Conservation (phyloP, 2,797 vertebrate species). For the Sebastes minor region DNA sequence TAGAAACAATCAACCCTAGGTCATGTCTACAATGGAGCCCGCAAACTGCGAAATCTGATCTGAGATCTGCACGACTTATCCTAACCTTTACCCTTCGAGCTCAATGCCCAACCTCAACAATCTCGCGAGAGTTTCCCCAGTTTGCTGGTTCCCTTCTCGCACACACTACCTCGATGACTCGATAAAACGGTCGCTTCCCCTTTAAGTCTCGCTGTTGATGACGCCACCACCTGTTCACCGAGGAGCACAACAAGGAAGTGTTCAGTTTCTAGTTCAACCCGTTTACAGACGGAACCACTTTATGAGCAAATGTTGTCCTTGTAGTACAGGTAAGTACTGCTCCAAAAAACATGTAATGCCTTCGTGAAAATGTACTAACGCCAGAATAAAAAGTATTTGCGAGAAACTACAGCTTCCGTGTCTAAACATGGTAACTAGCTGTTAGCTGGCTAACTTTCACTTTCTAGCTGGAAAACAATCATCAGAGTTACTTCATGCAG, state of each 20-base stretch:
- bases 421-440: not conserved
- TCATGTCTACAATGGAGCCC: no score
- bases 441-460: not conserved
- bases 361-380: not conserved
- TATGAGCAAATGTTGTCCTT: constrained; percentile 14
- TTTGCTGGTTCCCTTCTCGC: no score
- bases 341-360: accelerated
- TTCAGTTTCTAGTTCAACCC: not conserved
- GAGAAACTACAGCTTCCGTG: not conserved
- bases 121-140: no score
- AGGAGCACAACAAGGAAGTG: constrained; percentile 57
- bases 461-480: not conserved
- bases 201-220: constrained; percentile 5
- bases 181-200: not conserved
- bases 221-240: constrained; percentile 15
- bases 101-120: no score
- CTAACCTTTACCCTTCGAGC: no score
- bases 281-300: not conserved
- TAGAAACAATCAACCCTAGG: no score
- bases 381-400: not conserved
- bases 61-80: no score
- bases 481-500: not conserved
- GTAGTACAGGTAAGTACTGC: constrained; percentile 48
- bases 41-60: no score
- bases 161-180: not conserved